Percentiles rank a stretch among this genome's conserved stretches.
Conservation (phyloP, 2,888 invertebrate species). For the Darwinula stevensoni region DNA sequence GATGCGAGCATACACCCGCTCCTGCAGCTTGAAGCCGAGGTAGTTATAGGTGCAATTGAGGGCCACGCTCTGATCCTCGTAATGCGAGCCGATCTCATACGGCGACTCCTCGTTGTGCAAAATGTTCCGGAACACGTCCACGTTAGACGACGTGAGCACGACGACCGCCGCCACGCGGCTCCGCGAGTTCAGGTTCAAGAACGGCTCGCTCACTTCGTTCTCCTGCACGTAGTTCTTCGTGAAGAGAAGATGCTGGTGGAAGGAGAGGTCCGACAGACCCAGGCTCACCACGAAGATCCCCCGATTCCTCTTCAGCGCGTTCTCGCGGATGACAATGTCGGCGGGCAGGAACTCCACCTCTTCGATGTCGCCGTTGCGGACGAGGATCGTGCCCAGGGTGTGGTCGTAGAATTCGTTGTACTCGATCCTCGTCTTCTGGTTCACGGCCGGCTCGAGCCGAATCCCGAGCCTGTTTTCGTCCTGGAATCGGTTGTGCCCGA, state of each 20-base stretch:
- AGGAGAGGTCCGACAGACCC: conserved; percentile 59
- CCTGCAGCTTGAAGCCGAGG: conserved; percentile 29
- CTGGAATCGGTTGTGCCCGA: conserved; percentile 55
- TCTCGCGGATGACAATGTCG: conserved; percentile 41
- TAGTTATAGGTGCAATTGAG: conserved; percentile 88
- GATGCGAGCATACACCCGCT: conserved; percentile 15
- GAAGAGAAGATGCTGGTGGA: conserved; percentile 46
- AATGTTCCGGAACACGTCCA: conserved; percentile 61
- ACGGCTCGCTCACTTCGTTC: conserved; percentile 61
- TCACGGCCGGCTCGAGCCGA: conserved; percentile 51
- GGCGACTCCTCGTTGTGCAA: conserved; percentile 63
- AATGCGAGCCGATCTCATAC: conserved; percentile 82
- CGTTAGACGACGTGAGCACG: conserved; percentile 46
- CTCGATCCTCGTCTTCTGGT: conserved; percentile 42
- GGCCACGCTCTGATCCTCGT: conserved; percentile 68
- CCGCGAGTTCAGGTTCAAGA: conserved; percentile 49
- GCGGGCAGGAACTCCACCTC: conserved; percentile 46
- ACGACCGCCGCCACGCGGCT: conserved; percentile 74
- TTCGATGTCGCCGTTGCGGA: conserved; percentile 46
- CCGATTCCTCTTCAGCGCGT: conserved; percentile 60
- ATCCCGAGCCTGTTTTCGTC: not conserved
- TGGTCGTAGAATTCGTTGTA: conserved; percentile 68
- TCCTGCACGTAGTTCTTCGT: conserved; percentile 58
- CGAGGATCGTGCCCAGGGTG: conserved; percentile 44
- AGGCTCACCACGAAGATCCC: conserved; percentile 65